Evolutionary conservation across 2,113 vertebrate species (phyloP).

Genomic region (Syrrhaptes paradoxus): DNA sequence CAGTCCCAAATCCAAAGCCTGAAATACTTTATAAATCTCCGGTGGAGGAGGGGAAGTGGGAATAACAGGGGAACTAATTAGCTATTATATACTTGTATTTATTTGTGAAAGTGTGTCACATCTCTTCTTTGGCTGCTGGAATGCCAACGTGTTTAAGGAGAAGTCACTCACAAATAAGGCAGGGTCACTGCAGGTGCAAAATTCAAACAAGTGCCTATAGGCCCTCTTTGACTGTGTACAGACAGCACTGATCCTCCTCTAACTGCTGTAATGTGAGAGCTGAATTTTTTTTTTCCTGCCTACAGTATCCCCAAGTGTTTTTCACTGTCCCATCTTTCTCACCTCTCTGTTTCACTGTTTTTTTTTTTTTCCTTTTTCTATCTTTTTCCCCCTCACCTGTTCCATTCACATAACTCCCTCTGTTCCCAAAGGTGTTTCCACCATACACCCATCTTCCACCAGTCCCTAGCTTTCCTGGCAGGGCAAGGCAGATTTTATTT

Average conservation of each 20-base stretch:
- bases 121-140: background rate
- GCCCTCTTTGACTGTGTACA: background rate
- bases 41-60: rapidly evolving
- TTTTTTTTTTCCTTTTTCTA: background rate
- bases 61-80: background rate
- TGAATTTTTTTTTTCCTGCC: background rate
- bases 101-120: background rate
- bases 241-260: background rate
- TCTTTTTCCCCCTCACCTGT: background rate
- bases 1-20: background rate
- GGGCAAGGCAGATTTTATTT: background rate
- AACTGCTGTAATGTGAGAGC: background rate
- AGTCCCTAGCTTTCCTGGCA: background rate
- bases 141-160: background rate
- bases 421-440: background rate
- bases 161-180: background rate
- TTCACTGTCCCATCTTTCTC: background rate
- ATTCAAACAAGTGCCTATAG: background rate
- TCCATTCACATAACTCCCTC: background rate
- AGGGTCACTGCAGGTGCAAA: background rate
- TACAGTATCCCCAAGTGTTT: background rate
- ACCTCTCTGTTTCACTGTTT: background rate
- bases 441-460: background rate
- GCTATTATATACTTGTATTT: background rate
- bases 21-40: background rate